phyloP scores from a whole-genome alignment of 2,113 vertebrate species.

The Colinus virginianus region DNA sequence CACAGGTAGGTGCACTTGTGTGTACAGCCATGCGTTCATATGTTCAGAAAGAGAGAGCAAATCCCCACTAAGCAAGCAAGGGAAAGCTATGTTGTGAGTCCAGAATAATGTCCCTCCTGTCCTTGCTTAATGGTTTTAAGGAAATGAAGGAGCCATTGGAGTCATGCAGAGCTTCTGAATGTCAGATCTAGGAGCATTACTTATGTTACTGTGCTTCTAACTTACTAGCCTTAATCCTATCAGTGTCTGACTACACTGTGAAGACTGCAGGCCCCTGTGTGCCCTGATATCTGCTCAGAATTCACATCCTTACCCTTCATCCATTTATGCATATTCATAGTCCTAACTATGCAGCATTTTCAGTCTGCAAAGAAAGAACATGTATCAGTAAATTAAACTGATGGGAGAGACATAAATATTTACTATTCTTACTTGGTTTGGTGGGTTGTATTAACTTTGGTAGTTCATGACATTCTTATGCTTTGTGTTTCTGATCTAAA shows the following conservation, averaged over 20 bases:
- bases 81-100: not conserved
- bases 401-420: not conserved
- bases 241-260: not conserved
- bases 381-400: not conserved
- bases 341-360: not conserved
- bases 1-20: not conserved
- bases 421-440: not conserved
- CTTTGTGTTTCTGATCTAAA: not conserved
- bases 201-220: not conserved
- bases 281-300: not conserved
- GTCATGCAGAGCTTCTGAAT: not conserved
- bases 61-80: not conserved
- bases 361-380: not conserved
- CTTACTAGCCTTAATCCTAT: not conserved
- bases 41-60: not conserved
- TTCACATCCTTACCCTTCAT: not conserved
- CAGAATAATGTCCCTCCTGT: not conserved
- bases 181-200: fast-evolving
- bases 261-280: not conserved
- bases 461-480: not conserved
- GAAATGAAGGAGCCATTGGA: not conserved
- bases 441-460: not conserved
- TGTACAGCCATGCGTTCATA: fast-evolving
- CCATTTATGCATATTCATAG: not conserved
- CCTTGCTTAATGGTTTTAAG: not conserved